A percentile compares a stretch with the other conserved stretches of the same genome.
phyloP scores from a whole-genome alignment of 2,888 invertebrate genomes.

The Trichopria drosophilae region DNA sequence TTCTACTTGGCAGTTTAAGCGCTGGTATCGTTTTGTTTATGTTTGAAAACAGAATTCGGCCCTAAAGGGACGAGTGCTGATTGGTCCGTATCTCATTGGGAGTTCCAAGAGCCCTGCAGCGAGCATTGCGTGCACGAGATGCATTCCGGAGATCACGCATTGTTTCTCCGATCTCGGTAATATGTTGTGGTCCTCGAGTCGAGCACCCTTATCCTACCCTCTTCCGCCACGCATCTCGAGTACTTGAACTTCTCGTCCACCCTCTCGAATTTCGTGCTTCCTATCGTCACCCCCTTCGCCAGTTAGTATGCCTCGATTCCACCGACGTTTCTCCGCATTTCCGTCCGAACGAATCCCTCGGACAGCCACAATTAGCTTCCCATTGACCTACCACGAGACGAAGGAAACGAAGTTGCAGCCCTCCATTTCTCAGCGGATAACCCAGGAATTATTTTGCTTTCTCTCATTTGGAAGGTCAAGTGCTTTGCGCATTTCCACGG shows the following conservation, averaged over 20 bases:
- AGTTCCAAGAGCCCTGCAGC: constrained; percentile 34
- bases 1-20: too few relatives aligned
- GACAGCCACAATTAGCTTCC: constrained; percentile 51
- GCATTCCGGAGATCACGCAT: constrained; percentile 41
- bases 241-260: constrained; percentile 49
- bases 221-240: constrained; percentile 41
- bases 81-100: too few relatives aligned
- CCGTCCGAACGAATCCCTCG: constrained; percentile 34
- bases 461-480: constrained; percentile 12
- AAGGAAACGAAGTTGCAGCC: constrained; percentile 3
- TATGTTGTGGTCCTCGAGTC: constrained; percentile 55
- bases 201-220: constrained; percentile 49
- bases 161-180: constrained; percentile 53
- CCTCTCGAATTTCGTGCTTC: constrained; percentile 42
- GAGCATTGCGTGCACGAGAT: constrained; percentile 33
- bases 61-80: too few relatives aligned
- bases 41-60: too few relatives aligned
- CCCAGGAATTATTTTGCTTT: constrained; percentile 22
- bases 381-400: constrained; percentile 45
- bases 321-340: constrained; percentile 36
- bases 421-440: too few relatives aligned
- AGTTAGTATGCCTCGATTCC: constrained; percentile 14
- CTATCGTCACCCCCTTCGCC: constrained; percentile 26
- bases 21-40: too few relatives aligned
- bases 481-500: too few relatives aligned